Conservation (phyloP, 2,888 invertebrate species). For the Hylaea fasciaria region DNA sequence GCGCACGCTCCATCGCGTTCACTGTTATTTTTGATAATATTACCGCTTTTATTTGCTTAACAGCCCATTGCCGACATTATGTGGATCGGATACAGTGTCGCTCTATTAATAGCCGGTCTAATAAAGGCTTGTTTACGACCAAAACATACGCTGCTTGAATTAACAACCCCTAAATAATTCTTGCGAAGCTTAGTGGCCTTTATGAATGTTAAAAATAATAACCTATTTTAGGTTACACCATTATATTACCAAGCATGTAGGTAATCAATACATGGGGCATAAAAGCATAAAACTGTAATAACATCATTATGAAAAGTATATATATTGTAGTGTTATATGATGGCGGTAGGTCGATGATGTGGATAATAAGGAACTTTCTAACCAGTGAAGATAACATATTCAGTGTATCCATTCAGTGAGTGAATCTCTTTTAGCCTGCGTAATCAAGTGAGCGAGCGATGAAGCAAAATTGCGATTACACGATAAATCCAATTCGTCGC, state of each 20-base stretch:
- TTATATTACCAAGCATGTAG: too few species aligned
- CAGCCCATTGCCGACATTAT: slow-evolving; percentile 48
- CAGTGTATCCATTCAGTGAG: slow-evolving; percentile 61
- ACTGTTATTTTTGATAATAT: slow-evolving; percentile 54
- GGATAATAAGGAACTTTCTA: too few species aligned
- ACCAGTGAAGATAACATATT: slow-evolving; percentile 52
- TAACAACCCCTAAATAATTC: slow-evolving; percentile 20
- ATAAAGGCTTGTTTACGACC: slow-evolving; percentile 26
- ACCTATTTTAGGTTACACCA: not conserved
- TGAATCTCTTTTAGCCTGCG: slow-evolving; percentile 59
- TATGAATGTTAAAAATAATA: slow-evolving; percentile 1
- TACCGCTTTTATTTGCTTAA: slow-evolving; percentile 56
- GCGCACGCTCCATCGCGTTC: slow-evolving; percentile 53
- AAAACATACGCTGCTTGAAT: slow-evolving; percentile 19
- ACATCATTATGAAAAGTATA: too few species aligned
- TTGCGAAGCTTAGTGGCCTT: slow-evolving; percentile 27
- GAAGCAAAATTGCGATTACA: slow-evolving; percentile 69
- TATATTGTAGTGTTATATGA: too few species aligned
- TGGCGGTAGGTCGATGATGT: too few species aligned
- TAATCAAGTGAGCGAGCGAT: slow-evolving; percentile 68
- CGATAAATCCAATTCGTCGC: slow-evolving; percentile 71
- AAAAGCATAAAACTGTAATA: too few species aligned
- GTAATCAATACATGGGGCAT: too few species aligned
- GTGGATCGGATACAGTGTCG: slow-evolving; percentile 41
- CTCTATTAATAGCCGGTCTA: slow-evolving; percentile 27